These are phyloP conservation scores for Pachycephus smyrnensis DNA, from an alignment of 2,888 invertebrate genomes.

Conservation along the genomic window DNA sequence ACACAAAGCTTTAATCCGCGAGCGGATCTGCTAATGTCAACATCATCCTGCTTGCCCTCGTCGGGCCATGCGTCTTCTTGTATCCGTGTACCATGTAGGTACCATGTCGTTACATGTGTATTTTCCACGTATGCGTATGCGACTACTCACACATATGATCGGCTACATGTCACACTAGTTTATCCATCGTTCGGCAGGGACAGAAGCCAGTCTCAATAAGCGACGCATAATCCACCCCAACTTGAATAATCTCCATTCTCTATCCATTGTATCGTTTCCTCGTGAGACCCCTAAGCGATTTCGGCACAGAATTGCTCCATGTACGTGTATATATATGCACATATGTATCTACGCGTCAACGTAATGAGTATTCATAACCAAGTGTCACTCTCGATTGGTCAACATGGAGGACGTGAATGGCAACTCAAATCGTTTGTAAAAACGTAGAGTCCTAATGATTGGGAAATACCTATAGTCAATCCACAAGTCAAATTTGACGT, in stretches of 20 bases:
- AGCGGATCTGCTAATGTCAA: slow-evolving; percentile 64
- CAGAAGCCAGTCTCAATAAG: slow-evolving; percentile 44
- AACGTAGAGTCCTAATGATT: background rate
- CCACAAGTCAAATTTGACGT: background rate
- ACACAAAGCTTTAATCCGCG: slow-evolving; percentile 65
- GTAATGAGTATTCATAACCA: slow-evolving; percentile 43
- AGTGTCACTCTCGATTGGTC: background rate
- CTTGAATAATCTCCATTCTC: slow-evolving; percentile 58
- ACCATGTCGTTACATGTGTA: slow-evolving; percentile 8
- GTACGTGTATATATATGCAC: slow-evolving; percentile 30
- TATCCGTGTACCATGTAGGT: slow-evolving; percentile 7
- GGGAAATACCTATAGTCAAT: background rate
- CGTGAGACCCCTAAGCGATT: slow-evolving; percentile 45
- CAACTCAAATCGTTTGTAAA: background rate
- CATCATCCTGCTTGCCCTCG: slow-evolving; percentile 48
- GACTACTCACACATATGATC: background rate
- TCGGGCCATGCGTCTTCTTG: slow-evolving; percentile 11
- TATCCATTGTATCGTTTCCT: slow-evolving; percentile 51
- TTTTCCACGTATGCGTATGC: slow-evolving; percentile 8
- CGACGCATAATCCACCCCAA: slow-evolving; percentile 59
- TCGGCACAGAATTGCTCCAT: slow-evolving; percentile 36
- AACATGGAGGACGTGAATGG: background rate
- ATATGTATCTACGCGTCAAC: slow-evolving; percentile 26
- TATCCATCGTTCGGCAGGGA: slow-evolving; percentile 8
- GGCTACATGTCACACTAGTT: background rate